These are phyloP conservation scores for Digitonthophagus gazella DNA, from an alignment of 2,888 invertebrate genomes.

Conservation along the genomic window DNA sequence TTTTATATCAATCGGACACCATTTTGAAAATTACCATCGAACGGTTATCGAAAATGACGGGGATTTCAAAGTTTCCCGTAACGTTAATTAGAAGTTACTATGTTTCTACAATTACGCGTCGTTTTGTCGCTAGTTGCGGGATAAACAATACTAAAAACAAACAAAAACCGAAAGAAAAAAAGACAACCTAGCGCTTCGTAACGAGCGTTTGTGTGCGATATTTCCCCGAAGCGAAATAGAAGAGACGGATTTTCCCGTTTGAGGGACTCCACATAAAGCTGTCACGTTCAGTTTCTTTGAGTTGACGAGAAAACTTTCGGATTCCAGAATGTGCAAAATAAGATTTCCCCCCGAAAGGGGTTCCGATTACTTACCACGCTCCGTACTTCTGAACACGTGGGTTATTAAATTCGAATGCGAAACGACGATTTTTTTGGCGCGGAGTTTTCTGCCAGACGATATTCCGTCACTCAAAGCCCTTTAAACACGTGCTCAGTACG, in stretches of 20 bases:
- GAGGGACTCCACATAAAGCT: neutral
- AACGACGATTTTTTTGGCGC: neutral
- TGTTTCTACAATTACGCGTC: too few species aligned
- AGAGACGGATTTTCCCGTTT: neutral
- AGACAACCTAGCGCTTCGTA: neutral
- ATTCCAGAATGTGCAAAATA: neutral
- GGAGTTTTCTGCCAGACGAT: neutral
- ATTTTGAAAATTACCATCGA: neutral
- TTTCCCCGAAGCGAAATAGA: neutral
- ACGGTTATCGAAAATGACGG: neutral
- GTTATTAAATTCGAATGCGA: neutral
- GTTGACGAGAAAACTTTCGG: neutral
- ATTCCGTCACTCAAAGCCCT: neutral
- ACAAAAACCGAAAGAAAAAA: neutral
- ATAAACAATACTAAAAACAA: neutral
- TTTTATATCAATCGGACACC: neutral
- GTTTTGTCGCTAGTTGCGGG: too few species aligned
- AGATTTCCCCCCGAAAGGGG: neutral
- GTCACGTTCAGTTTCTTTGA: neutral
- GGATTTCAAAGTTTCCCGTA: neutral
- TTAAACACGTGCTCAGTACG: slow-evolving; percentile 33
- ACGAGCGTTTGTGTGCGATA: neutral
- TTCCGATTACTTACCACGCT: neutral
- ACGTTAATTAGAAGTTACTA: too few species aligned
- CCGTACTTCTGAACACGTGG: neutral